Evolutionary conservation across 2,113 vertebrate genomes (phyloP).

Genomic region (Colius striatus): DNA sequence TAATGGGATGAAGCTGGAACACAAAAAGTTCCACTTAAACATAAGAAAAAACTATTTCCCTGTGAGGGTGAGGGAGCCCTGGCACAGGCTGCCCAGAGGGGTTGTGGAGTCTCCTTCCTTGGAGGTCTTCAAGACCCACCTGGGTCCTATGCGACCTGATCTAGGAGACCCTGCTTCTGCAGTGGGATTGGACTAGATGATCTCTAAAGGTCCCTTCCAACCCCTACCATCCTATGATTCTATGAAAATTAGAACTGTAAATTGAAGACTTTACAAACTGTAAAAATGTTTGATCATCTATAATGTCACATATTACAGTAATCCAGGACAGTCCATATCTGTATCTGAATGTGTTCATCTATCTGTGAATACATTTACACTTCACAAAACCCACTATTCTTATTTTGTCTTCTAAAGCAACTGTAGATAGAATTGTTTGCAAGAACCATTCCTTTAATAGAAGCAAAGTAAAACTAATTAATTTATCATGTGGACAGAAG

Average conservation of each 20-base stretch:
- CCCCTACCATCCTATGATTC: too few species aligned
- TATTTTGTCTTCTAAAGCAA: not conserved
- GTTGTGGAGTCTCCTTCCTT: too few species aligned
- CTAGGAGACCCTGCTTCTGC: too few species aligned
- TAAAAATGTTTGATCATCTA: not conserved
- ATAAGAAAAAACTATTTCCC: too few species aligned
- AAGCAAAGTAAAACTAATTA: not conserved
- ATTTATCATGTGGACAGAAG: not conserved
- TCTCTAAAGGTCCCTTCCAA: too few species aligned
- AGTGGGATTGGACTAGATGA: too few species aligned
- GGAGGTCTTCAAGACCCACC: too few species aligned
- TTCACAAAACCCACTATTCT: not conserved
- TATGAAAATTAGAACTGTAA: not conserved
- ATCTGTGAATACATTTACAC: not conserved
- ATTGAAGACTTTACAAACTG: not conserved
- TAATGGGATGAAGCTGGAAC: too few species aligned
- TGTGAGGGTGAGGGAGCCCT: too few species aligned
- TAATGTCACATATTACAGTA: not conserved
- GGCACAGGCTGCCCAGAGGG: too few species aligned
- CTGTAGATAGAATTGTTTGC: not conserved
- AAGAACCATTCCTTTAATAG: not conserved
- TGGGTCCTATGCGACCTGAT: too few species aligned
- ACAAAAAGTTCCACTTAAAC: too few species aligned
- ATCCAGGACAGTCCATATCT: not conserved
- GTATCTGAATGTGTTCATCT: not conserved